Percentiles rank a stretch among this genome's conserved stretches.
phyloP scores from a whole-genome alignment of 2,797 vertebrate species.

The Sorex maritimensis region DNA sequence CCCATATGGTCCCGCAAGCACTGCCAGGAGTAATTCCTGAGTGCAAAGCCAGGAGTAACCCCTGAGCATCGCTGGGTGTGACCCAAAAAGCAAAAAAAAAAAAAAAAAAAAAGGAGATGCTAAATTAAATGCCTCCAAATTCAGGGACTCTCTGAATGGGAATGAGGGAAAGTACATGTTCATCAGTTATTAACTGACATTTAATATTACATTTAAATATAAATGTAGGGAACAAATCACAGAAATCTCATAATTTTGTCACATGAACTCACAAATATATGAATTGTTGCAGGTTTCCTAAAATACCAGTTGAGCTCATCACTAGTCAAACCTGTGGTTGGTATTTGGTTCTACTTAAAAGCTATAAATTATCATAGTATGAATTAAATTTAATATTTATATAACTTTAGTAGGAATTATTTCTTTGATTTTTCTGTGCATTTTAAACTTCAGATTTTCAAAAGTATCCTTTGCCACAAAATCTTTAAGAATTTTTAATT shows the following conservation, averaged over 20 bases:
- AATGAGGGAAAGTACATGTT: not conserved
- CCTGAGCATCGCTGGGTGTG: too few relatives aligned
- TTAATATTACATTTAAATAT: not conserved
- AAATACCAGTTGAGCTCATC: not conserved
- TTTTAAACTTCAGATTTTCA: constrained; percentile 48
- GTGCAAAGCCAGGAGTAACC: too few relatives aligned
- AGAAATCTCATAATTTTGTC: not conserved
- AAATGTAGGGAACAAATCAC: not conserved
- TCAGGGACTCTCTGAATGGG: not conserved
- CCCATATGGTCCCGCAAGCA: too few relatives aligned
- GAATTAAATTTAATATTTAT: not conserved
- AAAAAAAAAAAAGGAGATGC: not conserved
- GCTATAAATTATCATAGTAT: not conserved
- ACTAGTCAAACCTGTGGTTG: not conserved
- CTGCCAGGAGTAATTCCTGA: too few relatives aligned
- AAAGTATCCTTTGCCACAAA: not conserved
- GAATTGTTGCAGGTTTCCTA: not conserved
- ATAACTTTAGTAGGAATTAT: constrained; percentile 21
- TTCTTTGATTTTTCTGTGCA: not conserved
- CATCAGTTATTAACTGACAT: not conserved
- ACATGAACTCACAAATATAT: not conserved
- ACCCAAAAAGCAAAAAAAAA: too few relatives aligned
- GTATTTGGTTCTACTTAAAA: not conserved
- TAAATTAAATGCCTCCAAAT: not conserved
- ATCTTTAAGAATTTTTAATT: constrained; percentile 24